Evolutionary conservation across 2,888 invertebrate genomes (phyloP), one percentile per base, ranked within the genome.

Genomic region (Augiades crinisus): DNA sequence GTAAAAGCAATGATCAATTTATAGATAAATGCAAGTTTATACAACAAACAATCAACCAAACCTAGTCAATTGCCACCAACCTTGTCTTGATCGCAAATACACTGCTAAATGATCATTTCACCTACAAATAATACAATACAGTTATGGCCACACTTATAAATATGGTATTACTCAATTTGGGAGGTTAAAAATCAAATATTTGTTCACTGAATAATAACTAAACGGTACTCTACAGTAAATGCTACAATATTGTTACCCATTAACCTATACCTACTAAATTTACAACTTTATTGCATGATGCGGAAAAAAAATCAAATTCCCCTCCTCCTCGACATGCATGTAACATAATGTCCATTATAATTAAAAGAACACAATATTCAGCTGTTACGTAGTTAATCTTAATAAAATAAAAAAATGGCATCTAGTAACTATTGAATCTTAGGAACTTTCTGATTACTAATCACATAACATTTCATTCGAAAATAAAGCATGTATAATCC

Each of bases 381-480:
- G 69, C 71, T 67, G 62, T 67, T 57, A 67, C 57, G 56, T 64
- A 65, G 62, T 68, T 63, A 72, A 72, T 55, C 67, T 70, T 68
- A 69, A 55, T 76, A 43, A 64, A 65, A 65, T 66, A 67, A 72
- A 78, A n/a, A 81, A 86, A 27, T 85, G 87, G 86, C 86, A 85
- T 80, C 80, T 79, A 77, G 64, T 73, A 72, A 68, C 76, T 77
- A 77, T 75, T 72, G 75, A 78, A 72, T 77, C 70, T 75, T 85
- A 87, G 87, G 87, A 87, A 87, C 87, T 84, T 80, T 83, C 68
- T 76, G 75, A 62, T 64, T 58, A 62, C 59, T 77, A 78, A 79
- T 79, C 75, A 80, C 57, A 52, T 47, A 58, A 57, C 52, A 51
- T 49, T 56, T 47, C 47, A 50, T 54, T 53, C 41, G 45, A 41